Evolutionary conservation across 2,888 invertebrate species (phyloP).

Genomic region (Pollenia labialis): DNA sequence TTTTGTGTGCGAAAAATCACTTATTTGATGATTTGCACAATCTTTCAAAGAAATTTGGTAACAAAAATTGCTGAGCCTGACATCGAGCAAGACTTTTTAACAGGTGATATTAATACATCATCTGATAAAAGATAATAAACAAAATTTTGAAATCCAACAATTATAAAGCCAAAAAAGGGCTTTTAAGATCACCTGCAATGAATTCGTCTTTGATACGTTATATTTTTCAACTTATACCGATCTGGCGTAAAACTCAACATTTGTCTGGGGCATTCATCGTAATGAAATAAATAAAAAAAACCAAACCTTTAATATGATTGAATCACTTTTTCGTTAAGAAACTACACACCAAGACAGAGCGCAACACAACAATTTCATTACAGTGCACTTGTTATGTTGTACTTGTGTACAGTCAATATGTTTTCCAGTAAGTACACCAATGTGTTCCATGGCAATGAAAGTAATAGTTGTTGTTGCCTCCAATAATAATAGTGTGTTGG

Average conservation of each 20-base stretch:
- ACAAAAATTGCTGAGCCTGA: no score
- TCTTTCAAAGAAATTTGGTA: no score
- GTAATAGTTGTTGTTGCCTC: neutral
- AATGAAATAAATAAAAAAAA: neutral
- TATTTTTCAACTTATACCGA: no score
- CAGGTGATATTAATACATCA: no score
- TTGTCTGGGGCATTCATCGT: neutral
- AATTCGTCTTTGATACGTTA: no score
- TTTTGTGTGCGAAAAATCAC: no score
- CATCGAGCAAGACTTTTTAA: no score
- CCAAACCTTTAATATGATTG: conserved; percentile 3
- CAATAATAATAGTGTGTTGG: conserved; percentile 22
- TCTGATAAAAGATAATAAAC: no score
- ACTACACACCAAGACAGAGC: neutral
- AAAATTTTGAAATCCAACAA: no score
- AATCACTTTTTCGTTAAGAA: neutral
- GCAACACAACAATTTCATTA: conserved; percentile 30
- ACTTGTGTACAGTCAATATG: neutral
- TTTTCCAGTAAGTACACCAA: neutral
- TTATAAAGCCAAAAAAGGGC: no score
- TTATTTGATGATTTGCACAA: no score
- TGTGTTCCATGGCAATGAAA: neutral
- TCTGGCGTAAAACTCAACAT: neutral
- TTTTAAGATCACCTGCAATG: no score
- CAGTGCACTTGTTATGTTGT: neutral